A percentile compares a stretch with the other conserved stretches of the same genome.
phyloP scores from a whole-genome alignment of 2,888 invertebrate species.

The Zelleria hepariella region DNA sequence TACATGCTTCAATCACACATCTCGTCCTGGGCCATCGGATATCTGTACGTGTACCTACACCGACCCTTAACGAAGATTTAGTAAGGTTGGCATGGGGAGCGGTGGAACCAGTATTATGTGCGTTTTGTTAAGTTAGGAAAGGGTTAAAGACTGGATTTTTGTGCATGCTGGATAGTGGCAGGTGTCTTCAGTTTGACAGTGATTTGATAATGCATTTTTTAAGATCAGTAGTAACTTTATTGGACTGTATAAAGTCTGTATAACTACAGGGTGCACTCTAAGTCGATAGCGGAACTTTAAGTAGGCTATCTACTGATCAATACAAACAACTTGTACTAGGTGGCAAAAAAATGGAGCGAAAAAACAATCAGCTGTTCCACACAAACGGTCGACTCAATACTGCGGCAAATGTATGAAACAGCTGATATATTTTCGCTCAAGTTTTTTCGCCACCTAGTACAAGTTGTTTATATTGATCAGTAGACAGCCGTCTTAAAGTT shows the following conservation, averaged over 20 bases:
- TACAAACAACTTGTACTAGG: too few relatives aligned
- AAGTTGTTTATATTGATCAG: too few relatives aligned
- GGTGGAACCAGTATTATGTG: not conserved
- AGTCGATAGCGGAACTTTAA: too few relatives aligned
- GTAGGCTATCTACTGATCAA: too few relatives aligned
- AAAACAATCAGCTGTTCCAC: too few relatives aligned
- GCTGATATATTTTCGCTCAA: too few relatives aligned
- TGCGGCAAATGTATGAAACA: too few relatives aligned
- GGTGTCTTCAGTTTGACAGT: not conserved
- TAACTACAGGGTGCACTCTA: not conserved
- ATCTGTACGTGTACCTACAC: not conserved
- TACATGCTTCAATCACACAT: slow-evolving; percentile 23
- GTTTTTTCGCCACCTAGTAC: too few relatives aligned
- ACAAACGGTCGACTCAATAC: too few relatives aligned
- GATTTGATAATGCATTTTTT: not conserved
- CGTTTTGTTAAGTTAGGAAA: not conserved
- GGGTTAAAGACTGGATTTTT: not conserved
- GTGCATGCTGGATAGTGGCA: not conserved
- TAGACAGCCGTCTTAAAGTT: too few relatives aligned
- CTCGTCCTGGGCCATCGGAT: slow-evolving; percentile 20
- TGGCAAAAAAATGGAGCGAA: too few relatives aligned
- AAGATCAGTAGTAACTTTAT: not conserved
- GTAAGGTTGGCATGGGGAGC: slow-evolving; percentile 16
- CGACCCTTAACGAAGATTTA: slow-evolving; percentile 50
- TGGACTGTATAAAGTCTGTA: too few relatives aligned